These are phyloP conservation scores for Gobio gobio DNA, from an alignment of 2,113 vertebrate genomes.

Conservation along the genomic window DNA sequence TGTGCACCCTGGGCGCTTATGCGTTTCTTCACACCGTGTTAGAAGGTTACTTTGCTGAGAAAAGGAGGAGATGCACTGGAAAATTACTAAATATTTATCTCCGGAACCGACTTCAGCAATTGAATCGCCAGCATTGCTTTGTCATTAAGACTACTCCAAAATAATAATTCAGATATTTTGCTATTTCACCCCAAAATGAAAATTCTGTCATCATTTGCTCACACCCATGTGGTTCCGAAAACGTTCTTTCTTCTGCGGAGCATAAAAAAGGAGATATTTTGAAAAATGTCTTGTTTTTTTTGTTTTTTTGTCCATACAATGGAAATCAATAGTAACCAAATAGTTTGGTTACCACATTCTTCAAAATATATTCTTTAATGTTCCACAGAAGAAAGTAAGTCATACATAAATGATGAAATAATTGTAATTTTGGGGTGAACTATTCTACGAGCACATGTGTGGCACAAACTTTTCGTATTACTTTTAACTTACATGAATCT, in stretches of 20 bases:
- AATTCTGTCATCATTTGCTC: background rate
- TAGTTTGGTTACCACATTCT: background rate
- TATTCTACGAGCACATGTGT: constrained; percentile 7
- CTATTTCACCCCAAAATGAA: background rate
- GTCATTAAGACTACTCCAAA: background rate
- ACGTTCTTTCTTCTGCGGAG: background rate
- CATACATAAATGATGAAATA: background rate
- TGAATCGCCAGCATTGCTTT: constrained; percentile 21
- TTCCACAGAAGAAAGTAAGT: background rate
- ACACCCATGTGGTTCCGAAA: background rate
- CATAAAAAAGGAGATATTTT: background rate
- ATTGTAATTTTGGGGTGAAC: too few relatives aligned
- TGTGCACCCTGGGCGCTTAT: background rate
- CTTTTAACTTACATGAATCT: constrained; percentile 32
- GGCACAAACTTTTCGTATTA: constrained; percentile 42
- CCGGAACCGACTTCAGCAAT: background rate
- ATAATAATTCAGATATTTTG: background rate
- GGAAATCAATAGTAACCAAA: background rate
- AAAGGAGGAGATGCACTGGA: background rate
- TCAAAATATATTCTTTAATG: background rate
- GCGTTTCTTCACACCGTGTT: constrained; percentile 20
- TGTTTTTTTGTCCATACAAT: background rate
- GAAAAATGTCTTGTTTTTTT: background rate
- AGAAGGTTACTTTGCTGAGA: background rate
- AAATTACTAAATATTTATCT: constrained; percentile 27